Evolutionary conservation across 2,113 vertebrate species (phyloP).

Genomic region (Dromaius novaehollandiae): DNA sequence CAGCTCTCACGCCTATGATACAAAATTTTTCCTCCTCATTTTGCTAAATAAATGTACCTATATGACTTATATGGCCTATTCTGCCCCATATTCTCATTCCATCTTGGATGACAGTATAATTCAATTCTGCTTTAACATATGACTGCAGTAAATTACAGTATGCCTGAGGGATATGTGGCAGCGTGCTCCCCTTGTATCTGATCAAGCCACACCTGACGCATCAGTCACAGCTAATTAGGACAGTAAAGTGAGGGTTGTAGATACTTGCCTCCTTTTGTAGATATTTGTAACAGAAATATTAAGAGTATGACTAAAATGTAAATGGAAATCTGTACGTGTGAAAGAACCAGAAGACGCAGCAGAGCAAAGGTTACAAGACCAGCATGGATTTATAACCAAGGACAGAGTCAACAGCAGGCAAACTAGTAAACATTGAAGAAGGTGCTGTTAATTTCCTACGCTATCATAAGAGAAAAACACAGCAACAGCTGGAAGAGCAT

Average conservation of each 20-base stretch:
- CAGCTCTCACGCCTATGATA: background rate
- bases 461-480: no score
- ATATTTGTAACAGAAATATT: background rate
- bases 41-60: background rate
- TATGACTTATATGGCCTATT: background rate
- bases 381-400: background rate
- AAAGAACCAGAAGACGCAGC: background rate
- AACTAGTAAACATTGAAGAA: background rate
- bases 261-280: background rate
- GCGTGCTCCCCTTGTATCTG: background rate
- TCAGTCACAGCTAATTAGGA: background rate
- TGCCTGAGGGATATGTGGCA: no score
- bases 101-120: background rate
- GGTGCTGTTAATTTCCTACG: background rate
- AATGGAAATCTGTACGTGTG: background rate
- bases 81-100: background rate
- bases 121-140: background rate
- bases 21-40: background rate
- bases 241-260: background rate
- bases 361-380: background rate
- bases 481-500: no score
- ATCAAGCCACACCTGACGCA: background rate
- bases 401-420: background rate
- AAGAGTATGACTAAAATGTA: background rate
- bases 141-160: background rate